These are phyloP conservation scores for Hypolimnas misippus DNA, from an alignment of 2,888 invertebrate species.

Conservation along the genomic window DNA sequence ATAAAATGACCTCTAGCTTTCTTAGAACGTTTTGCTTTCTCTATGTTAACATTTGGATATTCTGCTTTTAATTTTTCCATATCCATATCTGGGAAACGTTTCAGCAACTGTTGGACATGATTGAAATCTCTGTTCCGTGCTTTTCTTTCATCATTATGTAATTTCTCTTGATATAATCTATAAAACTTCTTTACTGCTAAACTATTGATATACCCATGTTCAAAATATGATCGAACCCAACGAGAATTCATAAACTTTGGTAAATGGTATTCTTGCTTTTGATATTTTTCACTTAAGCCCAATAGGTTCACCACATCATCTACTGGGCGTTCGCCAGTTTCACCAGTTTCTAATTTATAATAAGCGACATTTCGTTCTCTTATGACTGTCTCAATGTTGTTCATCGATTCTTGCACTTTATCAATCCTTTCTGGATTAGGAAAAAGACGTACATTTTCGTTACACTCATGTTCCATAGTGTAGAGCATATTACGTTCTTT, in stretches of 20 bases:
- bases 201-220: slow-evolving; percentile 80
- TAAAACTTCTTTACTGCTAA: slow-evolving; percentile 84
- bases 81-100: slow-evolving; percentile 90
- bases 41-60: slow-evolving; percentile 90
- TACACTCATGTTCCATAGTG: slow-evolving; percentile 96
- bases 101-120: slow-evolving; percentile 88
- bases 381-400: slow-evolving; percentile 94
- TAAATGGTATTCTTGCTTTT: slow-evolving; percentile 85
- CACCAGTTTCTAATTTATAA: slow-evolving; percentile 94
- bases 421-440: slow-evolving; percentile 97
- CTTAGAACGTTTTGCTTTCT: slow-evolving; percentile 83
- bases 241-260: slow-evolving; percentile 87
- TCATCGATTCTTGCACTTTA: slow-evolving; percentile 97
- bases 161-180: slow-evolving; percentile 86
- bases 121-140: slow-evolving; percentile 86
- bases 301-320: slow-evolving; percentile 83
- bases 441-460: slow-evolving; percentile 86
- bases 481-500: slow-evolving; percentile 99
- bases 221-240: slow-evolving; percentile 85
- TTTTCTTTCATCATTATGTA: slow-evolving; percentile 82
- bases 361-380: slow-evolving; percentile 96
- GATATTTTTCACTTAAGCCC: slow-evolving; percentile 84
- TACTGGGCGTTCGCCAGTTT: slow-evolving; percentile 90
- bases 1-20: slow-evolving; percentile 86
- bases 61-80: slow-evolving; percentile 87